Percentiles rank a stretch among this genome's conserved stretches.
Evolutionary conservation across 2,113 vertebrate genomes (phyloP).

Genomic region (Heteronetta atricapilla): DNA sequence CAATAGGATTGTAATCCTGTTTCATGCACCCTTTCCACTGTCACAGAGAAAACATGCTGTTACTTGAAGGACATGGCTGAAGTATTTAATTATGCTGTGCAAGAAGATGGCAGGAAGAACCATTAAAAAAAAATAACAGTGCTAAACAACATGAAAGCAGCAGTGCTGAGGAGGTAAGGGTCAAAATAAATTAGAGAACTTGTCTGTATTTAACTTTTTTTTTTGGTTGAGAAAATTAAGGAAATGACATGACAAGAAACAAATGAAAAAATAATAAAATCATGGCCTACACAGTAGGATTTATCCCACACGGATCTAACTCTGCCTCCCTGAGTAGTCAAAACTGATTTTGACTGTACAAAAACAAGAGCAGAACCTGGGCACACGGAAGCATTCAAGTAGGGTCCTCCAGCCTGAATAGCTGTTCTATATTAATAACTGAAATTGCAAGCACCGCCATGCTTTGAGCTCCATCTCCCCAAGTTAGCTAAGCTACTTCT

Average conservation of each 20-base stretch:
- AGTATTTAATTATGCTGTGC: slow-evolving; percentile 19
- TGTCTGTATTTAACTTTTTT: not conserved
- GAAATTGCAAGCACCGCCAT: not conserved
- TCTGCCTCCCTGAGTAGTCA: not conserved
- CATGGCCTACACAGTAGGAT: not conserved
- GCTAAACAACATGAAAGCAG: slow-evolving; percentile 1
- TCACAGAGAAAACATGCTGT: not conserved
- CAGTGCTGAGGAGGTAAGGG: not conserved
- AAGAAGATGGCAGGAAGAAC: not conserved
- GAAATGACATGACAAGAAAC: slow-evolving; percentile 33
- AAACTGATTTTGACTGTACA: not conserved
- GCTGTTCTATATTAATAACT: not conserved
- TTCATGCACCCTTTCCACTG: not conserved
- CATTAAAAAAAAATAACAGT: not conserved
- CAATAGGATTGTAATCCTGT: not conserved
- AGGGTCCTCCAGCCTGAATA: not conserved
- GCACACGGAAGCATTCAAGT: not conserved
- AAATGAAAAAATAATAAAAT: slow-evolving; percentile 54
- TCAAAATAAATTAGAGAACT: slow-evolving; percentile 18
- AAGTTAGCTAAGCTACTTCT: not conserved
- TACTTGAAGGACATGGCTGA: not conserved
- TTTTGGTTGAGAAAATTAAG: slow-evolving; percentile 37
- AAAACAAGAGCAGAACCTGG: not conserved
- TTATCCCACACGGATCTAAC: not conserved
- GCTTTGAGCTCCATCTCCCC: not conserved